Evolutionary conservation across 2,113 vertebrate species (phyloP), one percentile per base, ranked within the genome.

Genomic region (Neolamprologus longior): DNA sequence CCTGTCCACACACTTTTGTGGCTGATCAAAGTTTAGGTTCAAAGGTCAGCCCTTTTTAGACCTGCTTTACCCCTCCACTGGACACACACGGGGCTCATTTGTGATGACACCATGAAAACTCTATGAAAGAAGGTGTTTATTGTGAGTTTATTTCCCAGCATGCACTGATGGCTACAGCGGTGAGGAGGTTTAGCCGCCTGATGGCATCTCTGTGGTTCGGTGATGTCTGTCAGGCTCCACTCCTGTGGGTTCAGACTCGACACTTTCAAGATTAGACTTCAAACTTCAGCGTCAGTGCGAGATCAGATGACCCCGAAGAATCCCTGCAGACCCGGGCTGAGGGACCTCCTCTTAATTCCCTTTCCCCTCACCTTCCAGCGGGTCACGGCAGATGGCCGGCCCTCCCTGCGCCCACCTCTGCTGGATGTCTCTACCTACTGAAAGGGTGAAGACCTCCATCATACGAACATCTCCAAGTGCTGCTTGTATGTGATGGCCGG

Each of bases 51-150:
- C 0, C 71, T 8, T 50, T 71, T 50, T 31, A 50, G 15, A 12
- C 24, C 15, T 28, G 14, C 42, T 73, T 71, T 0, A 14, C 35
- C 5, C 37, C 14, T 10, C 40, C 14, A 0, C 31, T 35, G 40
- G 68, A 73, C 13, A 45, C n/a, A 14, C 63, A 71, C n/a, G 7
- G 11, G 63, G 66, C n/a, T 47, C 24, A 28, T 73, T 42, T 7
- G 0, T 1, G 3, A 10, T 11, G 40, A 11, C 14, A 28, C 24
- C 42, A 11, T 17, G 9, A 76, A 0, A 42, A 24, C 35, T 21
- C 35, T 42, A 26, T 42, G 17, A 76, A 76, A 73, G 13, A 47
- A 1, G 40, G 9, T 7, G 37, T 73, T 73, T 45, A 45, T 47
- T 73, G 13, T 76, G 24, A 76, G 9, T 31, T 50, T 19, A 12